Evolutionary conservation across 2,797 vertebrate species (phyloP), one percentile per base, ranked within the genome.

Genomic region (Anguilla marmorata): DNA sequence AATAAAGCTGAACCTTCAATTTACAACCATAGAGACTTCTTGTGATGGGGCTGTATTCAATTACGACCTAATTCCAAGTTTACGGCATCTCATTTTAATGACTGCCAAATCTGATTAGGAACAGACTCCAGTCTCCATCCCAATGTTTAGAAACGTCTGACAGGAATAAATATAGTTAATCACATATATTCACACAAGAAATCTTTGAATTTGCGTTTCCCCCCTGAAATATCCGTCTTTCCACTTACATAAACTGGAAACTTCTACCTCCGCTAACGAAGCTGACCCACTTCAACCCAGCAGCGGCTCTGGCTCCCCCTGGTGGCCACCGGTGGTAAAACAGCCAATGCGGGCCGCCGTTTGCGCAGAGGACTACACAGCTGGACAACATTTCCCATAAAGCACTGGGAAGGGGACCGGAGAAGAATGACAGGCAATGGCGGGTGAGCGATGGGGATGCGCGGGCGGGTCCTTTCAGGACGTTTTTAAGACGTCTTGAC

Each of bases 401-500:
- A 80, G 14, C 76, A 56, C 83, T 30, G 74, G 84, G 91, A 88
- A 90, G 2, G 37, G 89, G 87, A 92, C 50, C 63, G 91, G 79
- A 54, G 45, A 45, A 92, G 88, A 89, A 87, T 33, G 83, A 86
- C 60, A 74, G 86, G 88, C 69, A 86, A 89, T 30, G 52, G 86
- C 72, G 80, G 89, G 84, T 87, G 90, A 91, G 83, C 74, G 89
- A 69, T 33, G 11, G 87, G 91, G 90, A 92, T 91, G 86, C 30
- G 92, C 24, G 5, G 88, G 37, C 60, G 80, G 83, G 74, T 83
- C 79, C 85, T 33, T 92, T 93, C 96, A 97, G 93, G 96, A 96
- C 89, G 96, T 97, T 33, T 92, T 93, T 96, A 97, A 93, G 96
- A 96, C 89, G 96, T 97, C 94, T 97, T 97, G 92, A 97, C 96